Conservation (phyloP, 2,888 invertebrate genomes). For the Corythucha ciliata region DNA sequence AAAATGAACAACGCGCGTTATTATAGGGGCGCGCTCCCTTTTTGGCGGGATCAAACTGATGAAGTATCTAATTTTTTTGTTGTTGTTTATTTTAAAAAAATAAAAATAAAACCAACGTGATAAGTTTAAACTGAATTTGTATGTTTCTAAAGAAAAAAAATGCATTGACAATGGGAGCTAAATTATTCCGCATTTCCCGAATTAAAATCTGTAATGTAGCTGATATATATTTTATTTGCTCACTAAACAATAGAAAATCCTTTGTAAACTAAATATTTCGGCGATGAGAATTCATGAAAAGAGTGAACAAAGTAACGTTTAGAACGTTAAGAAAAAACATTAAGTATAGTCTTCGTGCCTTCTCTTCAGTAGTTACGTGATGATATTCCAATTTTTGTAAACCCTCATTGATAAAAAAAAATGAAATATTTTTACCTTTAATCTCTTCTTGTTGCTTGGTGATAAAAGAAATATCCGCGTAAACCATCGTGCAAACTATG, state of each 20-base stretch:
- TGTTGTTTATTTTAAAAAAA: conserved; percentile 14
- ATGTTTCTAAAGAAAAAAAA: conserved; percentile 21
- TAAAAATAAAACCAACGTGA: conserved; percentile 6
- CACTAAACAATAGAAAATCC: no score
- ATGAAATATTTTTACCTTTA: no score
- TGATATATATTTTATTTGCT: conserved; percentile 21
- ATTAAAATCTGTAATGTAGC: conserved; percentile 17
- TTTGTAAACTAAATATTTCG: no score
- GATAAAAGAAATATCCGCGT: no score
- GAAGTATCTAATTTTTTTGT: neutral
- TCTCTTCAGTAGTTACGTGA: conserved; percentile 22
- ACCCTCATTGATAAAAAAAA: no score
- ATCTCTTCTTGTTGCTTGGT: no score
- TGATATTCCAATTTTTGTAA: no score
- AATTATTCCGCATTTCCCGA: conserved; percentile 17
- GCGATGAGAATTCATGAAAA: conserved; percentile 5
- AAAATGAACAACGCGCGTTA: neutral
- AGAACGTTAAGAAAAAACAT: conserved; percentile 10
- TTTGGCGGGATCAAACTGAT: neutral
- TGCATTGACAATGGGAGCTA: conserved; percentile 28
- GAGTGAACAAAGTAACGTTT: neutral
- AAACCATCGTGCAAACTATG: no score
- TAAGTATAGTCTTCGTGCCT: conserved; percentile 24
- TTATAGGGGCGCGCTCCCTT: no score
- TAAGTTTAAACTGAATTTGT: conserved; percentile 19